Evolutionary conservation across 23 tunicate species (phyloP).

Genomic region (Clavelina lepadiformis): DNA sequence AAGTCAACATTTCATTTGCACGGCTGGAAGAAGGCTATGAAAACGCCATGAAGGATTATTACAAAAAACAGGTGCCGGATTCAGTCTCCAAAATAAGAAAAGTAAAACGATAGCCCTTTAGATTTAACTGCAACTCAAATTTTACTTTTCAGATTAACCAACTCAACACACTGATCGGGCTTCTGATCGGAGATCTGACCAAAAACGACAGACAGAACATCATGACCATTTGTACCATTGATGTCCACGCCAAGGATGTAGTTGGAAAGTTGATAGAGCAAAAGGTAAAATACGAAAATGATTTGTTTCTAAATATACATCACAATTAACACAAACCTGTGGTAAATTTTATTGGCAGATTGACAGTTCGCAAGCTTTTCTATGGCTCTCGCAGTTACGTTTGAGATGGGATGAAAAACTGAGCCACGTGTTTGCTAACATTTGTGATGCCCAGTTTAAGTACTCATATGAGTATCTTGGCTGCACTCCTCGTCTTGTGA

Average conservation of each 20-base stretch:
- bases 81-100: too few relatives aligned
- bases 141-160: slow-evolving; percentile 60
- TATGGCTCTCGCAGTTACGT: slow-evolving; percentile 91
- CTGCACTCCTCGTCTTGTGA: slow-evolving; percentile 92
- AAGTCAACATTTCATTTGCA: slow-evolving; percentile 86
- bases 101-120: too few relatives aligned
- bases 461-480: slow-evolving; percentile 97
- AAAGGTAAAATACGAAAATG: slow-evolving; percentile 36
- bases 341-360: too few relatives aligned
- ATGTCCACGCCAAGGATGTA: slow-evolving; percentile 99
- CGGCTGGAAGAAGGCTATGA: slow-evolving; percentile 97
- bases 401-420: slow-evolving; percentile 91
- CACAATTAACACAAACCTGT: not conserved
- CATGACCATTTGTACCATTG: slow-evolving; percentile 98
- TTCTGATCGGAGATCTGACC: slow-evolving; percentile 70
- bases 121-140: not conserved
- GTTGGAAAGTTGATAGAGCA: slow-evolving; percentile 86
- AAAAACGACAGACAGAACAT: slow-evolving; percentile 86
- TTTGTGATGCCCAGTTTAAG: slow-evolving; percentile 92
- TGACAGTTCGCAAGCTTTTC: slow-evolving; percentile 88
- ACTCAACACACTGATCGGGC: slow-evolving; percentile 79
- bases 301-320: not conserved
- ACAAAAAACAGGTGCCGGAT: slow-evolving; percentile 98
- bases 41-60: slow-evolving; percentile 94
- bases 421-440: slow-evolving; percentile 83